A percentile compares a stretch with the other conserved stretches of the same genome.
phyloP scores from a whole-genome alignment of 1,140 invertebrate genomes.

The Drosophila dunni region DNA sequence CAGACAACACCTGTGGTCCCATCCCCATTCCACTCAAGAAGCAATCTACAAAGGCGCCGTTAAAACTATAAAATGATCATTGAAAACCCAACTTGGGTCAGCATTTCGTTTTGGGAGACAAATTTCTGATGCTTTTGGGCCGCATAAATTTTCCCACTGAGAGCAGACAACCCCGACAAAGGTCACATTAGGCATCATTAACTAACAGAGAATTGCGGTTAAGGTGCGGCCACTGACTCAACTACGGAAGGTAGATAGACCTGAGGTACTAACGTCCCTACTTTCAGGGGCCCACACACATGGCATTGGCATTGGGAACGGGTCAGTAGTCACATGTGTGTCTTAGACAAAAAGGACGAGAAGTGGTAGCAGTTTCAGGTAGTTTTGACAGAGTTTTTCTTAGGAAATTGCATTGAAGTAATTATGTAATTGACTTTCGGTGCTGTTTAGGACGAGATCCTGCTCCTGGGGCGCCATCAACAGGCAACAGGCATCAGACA shows the following conservation, averaged over 20 bases:
- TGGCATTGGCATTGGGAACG: slow-evolving; percentile 8
- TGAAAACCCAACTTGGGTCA: slow-evolving; percentile 29
- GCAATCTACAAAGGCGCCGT: slow-evolving; percentile 52
- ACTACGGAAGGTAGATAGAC: slow-evolving; percentile 20
- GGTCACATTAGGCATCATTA: slow-evolving; percentile 74
- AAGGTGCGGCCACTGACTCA: slow-evolving; percentile 48
- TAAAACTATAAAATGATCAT: slow-evolving; percentile 52
- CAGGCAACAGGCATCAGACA: slow-evolving; percentile 9
- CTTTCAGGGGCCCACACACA: slow-evolving; percentile 46
- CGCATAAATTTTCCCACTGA: slow-evolving; percentile 73
- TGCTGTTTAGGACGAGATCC: slow-evolving; percentile 33
- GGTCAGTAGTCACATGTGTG: slow-evolving; percentile 38
- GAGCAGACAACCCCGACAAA: slow-evolving; percentile 38
- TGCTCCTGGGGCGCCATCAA: slow-evolving; percentile 24
- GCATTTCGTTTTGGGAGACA: slow-evolving; percentile 48
- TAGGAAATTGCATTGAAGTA: slow-evolving; percentile 72
- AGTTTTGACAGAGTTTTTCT: slow-evolving; percentile 51
- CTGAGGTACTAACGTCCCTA: background rate
- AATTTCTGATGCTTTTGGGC: slow-evolving; percentile 53
- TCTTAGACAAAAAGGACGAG: slow-evolving; percentile 36
- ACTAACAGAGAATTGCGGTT: slow-evolving; percentile 52
- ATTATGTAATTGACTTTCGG: slow-evolving; percentile 75
- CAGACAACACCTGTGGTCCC: slow-evolving; percentile 54
- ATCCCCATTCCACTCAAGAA: background rate
- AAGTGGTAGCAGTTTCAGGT: slow-evolving; percentile 36